Base-by-base conservation (phyloP, 2,113 vertebrate genomes). In the Microcebus tavaratra region DNA sequence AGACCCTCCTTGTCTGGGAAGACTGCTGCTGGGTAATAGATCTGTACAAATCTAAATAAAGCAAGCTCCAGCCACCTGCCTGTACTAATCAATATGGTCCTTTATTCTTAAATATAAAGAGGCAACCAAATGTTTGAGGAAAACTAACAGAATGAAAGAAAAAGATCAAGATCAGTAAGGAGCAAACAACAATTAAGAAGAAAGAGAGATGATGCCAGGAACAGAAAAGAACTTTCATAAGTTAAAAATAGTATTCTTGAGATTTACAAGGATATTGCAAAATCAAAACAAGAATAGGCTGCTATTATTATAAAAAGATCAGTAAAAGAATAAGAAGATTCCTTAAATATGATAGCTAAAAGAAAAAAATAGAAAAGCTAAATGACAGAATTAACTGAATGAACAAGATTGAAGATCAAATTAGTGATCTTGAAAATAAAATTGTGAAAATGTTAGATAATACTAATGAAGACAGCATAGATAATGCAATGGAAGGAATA, bases 71-170 rank as follows among this genome's bases (percentile, higher is more conserved):
- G 5, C 65, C 80, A 45, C 50, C 65, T 42, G 39, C 45, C 39
- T 86, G 36, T 36, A 55, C 15, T 79, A 55, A 65, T 36, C 50
- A 86, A 76, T 29, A 45, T 20, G 20, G 42, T 55, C 63, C 18
- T 94, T 85, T n/a, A 72, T 75, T 39, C 78, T 91, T 93, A 88
- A 70, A 83, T 80, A 91, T 67, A 86, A 78, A 65, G 29, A 70
- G 18, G 13, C 65, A 90, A 50, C n/a, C 72, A 87, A 70, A 80
- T 29, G 70, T 82, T 82, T 79, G 53, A 96, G 67, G 76, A 61
- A 94, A 88, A 76, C 17, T 50, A 76, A 36, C 50, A 89, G 15
- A 36, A 67, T 15, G 34, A 42, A 63, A 76, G 29, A 72, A 78
- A 84, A 82, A 88, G 34, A 36, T 45, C 42, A 70, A 25, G 50